phyloP scores from a whole-genome alignment of 2,797 vertebrate species.

The Apogon hyalosoma region DNA sequence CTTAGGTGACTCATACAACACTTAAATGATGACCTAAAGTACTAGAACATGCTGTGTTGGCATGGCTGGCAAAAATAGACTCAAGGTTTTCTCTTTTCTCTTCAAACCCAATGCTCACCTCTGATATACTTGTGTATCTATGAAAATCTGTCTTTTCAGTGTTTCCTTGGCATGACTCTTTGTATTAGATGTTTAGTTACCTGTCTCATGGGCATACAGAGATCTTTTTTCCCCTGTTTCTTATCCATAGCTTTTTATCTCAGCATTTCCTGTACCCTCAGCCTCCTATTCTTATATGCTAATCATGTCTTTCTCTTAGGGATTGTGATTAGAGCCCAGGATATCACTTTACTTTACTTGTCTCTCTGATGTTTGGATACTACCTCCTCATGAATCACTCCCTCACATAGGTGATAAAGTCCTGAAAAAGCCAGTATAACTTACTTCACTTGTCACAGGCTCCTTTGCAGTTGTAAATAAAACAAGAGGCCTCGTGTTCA shows the following conservation, averaged over 20 bases:
- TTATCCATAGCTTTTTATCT: conserved; percentile 17
- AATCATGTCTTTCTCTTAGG: conserved; percentile 32
- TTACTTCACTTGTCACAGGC: neutral
- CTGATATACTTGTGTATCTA: neutral
- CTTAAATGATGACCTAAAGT: conserved; percentile 26
- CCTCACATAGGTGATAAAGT: neutral
- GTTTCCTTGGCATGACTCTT: neutral
- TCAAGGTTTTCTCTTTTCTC: neutral
- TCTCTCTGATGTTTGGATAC: conserved; percentile 42
- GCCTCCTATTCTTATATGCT: conserved; percentile 14
- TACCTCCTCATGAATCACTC: conserved; percentile 35
- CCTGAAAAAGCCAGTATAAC: neutral
- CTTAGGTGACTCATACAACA: conserved; percentile 39
- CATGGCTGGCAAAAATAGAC: conserved; percentile 27
- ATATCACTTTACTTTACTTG: conserved; percentile 3
- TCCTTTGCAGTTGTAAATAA: conserved; percentile 27
- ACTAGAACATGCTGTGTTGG: conserved; percentile 11
- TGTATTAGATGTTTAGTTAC: neutral
- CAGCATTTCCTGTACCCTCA: conserved; percentile 4
- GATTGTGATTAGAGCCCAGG: conserved; percentile 4
- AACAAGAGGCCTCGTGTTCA: conserved; percentile 24
- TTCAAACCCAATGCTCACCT: neutral
- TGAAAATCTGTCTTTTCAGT: neutral
- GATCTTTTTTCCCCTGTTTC: neutral
- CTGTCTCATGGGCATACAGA: neutral